These are phyloP conservation scores for Elephantulus edwardii DNA, from an alignment of 2,113 vertebrate species.

Conservation along the genomic window DNA sequence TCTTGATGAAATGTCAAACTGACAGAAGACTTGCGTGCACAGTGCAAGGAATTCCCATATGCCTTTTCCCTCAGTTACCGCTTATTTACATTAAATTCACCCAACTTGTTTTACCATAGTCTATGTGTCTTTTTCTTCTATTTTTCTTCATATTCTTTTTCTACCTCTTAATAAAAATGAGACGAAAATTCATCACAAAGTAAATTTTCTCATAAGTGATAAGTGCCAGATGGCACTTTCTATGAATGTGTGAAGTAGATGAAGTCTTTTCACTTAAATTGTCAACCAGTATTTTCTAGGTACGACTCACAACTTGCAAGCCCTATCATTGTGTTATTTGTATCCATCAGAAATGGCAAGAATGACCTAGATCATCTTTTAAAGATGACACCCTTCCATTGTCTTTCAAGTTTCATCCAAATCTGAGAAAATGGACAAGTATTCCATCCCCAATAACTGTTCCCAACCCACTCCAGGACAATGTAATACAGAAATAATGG, in stretches of 20 bases:
- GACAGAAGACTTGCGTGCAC: neutral
- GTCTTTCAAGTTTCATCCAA: neutral
- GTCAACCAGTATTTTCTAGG: neutral
- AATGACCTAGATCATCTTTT: neutral
- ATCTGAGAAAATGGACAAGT: neutral
- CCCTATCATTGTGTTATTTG: neutral
- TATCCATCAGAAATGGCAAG: neutral
- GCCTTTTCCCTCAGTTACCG: neutral
- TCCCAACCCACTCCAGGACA: neutral
- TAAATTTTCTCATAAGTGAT: neutral
- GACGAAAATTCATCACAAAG: neutral
- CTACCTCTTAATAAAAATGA: neutral
- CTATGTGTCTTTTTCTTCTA: neutral
- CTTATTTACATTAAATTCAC: slow-evolving; percentile 1
- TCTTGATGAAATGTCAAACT: slow-evolving; percentile 20
- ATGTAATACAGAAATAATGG: neutral
- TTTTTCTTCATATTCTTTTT: neutral
- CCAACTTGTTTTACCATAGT: neutral
- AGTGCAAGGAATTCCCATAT: neutral
- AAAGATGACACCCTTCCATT: neutral
- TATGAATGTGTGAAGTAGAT: neutral
- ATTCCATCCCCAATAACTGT: neutral
- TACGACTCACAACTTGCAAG: neutral
- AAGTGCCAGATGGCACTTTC: neutral
- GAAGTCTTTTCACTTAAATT: neutral